These are phyloP conservation scores for Opisthocomus hoazin DNA, from an alignment of 2,113 vertebrate species.

Conservation along the genomic window DNA sequence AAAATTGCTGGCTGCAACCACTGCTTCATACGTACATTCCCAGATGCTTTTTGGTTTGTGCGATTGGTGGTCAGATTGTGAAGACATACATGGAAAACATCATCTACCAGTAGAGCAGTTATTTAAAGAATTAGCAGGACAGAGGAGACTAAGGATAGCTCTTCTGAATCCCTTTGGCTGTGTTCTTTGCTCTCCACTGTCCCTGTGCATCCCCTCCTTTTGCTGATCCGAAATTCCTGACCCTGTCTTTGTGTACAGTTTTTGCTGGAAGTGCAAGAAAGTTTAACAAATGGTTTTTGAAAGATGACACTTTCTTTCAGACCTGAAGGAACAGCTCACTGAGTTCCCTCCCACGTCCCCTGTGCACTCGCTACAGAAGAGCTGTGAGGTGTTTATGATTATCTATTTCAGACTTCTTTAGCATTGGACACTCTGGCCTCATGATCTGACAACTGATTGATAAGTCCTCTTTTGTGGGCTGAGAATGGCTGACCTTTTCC, in stretches of 20 bases:
- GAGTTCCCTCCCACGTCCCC: background rate
- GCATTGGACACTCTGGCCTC: background rate
- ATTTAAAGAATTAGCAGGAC: background rate
- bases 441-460: slow-evolving; percentile 41
- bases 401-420: slow-evolving; percentile 18
- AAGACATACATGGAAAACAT: background rate
- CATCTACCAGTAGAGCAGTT: background rate
- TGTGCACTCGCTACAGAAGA: background rate
- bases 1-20: background rate
- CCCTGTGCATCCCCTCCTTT: background rate
- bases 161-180: background rate
- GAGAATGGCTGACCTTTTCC: slow-evolving; percentile 61
- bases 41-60: background rate
- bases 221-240: background rate
- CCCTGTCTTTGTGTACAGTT: background rate
- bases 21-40: background rate
- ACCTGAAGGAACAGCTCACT: background rate
- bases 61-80: background rate
- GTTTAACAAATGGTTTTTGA: slow-evolving; percentile 17
- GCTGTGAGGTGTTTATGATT: background rate
- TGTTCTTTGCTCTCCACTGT: background rate
- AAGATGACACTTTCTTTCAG: background rate
- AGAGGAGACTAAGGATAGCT: background rate
- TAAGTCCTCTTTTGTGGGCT: slow-evolving; percentile 45
- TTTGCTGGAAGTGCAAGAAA: background rate